Conservation (phyloP, 2,113 vertebrate genomes). For the Chitala chitala region DNA sequence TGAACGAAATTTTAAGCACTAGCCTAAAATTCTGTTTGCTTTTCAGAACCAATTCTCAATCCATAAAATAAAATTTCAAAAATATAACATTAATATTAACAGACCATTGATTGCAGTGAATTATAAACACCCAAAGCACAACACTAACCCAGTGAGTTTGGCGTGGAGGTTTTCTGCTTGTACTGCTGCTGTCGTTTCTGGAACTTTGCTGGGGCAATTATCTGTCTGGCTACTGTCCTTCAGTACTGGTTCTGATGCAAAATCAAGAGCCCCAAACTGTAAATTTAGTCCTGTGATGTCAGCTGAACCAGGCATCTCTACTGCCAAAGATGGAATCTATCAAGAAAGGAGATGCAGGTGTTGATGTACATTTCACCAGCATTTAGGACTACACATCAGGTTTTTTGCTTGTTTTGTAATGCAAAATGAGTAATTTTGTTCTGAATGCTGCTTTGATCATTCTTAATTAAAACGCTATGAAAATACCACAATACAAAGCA, state of each 20-base stretch:
- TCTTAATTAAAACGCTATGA: too few relatives aligned
- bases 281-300: slow-evolving; percentile 86
- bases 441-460: neutral
- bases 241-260: slow-evolving; percentile 79
- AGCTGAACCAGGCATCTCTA: slow-evolving; percentile 90
- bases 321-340: slow-evolving; percentile 85
- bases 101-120: neutral
- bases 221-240: slow-evolving; percentile 68
- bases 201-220: slow-evolving; percentile 40
- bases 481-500: too few relatives aligned
- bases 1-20: too few relatives aligned
- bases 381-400: too few relatives aligned
- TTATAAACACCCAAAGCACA: neutral
- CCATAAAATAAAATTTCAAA: too few relatives aligned
- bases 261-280: slow-evolving; percentile 93
- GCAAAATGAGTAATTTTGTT: too few relatives aligned
- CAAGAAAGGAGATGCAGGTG: slow-evolving; percentile 39
- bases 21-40: too few relatives aligned
- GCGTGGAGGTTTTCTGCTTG: slow-evolving; percentile 73
- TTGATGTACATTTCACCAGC: too few relatives aligned
- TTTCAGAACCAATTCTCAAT: too few relatives aligned
- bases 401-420: too few relatives aligned
- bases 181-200: slow-evolving; percentile 37
- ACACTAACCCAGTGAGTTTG: slow-evolving; percentile 71
- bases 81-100: too few relatives aligned